These are phyloP conservation scores for Drosophila kohkoa DNA, from an alignment of 1,140 invertebrate species.

Conservation along the genomic window DNA sequence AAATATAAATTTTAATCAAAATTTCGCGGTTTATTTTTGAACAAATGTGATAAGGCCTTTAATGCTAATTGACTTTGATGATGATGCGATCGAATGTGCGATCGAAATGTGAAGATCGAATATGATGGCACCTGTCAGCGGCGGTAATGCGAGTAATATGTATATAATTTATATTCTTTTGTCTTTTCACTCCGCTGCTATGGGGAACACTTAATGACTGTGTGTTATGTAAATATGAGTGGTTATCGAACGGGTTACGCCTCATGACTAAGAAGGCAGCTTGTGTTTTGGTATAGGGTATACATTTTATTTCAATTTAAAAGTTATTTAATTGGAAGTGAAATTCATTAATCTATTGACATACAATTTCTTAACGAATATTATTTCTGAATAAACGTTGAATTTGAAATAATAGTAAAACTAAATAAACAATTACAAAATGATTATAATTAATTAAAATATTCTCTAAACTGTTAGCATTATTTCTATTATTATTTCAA, in stretches of 20 bases:
- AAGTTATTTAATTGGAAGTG: too few species aligned
- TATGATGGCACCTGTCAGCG: constrained; percentile 77
- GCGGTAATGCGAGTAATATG: constrained; percentile 52
- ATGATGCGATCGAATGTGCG: constrained; percentile 34
- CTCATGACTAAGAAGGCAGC: constrained; percentile 49
- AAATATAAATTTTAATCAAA: constrained; percentile 54
- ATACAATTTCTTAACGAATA: too few species aligned
- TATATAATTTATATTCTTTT: constrained; percentile 37
- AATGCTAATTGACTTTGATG: constrained; percentile 70
- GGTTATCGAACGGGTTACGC: constrained; percentile 43
- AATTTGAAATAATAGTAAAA: too few species aligned
- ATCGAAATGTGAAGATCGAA: constrained; percentile 35
- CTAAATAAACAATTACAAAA: too few species aligned
- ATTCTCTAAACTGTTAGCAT: too few species aligned
- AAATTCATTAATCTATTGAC: too few species aligned
- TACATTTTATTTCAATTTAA: background rate
- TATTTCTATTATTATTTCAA: too few species aligned
- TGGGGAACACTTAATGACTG: constrained; percentile 38
- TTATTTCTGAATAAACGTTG: too few species aligned
- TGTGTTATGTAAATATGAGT: constrained; percentile 56
- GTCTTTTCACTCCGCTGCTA: constrained; percentile 29
- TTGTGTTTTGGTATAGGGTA: background rate
- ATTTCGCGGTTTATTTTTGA: constrained; percentile 61
- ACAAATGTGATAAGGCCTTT: constrained; percentile 35
- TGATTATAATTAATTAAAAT: too few species aligned